A percentile compares a stretch with the other conserved stretches of the same genome.
Evolutionary conservation across 2,888 invertebrate genomes (phyloP).

Genomic region (Diogma glabrata): DNA sequence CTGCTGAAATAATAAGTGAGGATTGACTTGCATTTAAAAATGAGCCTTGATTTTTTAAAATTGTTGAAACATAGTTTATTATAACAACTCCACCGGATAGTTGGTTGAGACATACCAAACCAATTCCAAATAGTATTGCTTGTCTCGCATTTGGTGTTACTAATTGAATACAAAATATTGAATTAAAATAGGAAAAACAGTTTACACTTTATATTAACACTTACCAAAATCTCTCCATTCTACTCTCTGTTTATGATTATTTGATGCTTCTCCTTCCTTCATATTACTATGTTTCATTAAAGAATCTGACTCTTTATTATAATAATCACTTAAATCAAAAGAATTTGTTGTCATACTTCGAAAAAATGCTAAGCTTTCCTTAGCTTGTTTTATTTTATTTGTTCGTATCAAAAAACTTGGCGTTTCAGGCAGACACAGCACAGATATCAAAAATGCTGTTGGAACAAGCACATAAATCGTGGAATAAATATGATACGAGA

Average conservation of each 20-base stretch:
- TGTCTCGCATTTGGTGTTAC: neutral
- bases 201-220: too few species aligned
- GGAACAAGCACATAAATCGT: too few species aligned
- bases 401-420: too few species aligned
- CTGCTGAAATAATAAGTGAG: conserved; percentile 30
- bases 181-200: too few species aligned
- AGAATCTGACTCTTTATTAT: neutral
- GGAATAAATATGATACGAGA: too few species aligned
- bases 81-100: conserved; percentile 32
- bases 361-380: conserved; percentile 11
- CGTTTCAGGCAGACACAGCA: too few species aligned
- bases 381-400: conserved; percentile 10
- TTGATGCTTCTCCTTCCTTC: neutral
- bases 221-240: neutral
- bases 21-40: conserved; percentile 27
- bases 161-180: neutral
- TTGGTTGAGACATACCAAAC: conserved; percentile 29
- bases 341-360: neutral
- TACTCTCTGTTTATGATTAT: too few species aligned
- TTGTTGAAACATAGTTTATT: conserved; percentile 32
- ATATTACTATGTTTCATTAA: neutral
- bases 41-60: conserved; percentile 31
- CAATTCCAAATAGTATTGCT: conserved; percentile 28
- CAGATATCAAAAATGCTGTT: too few species aligned
- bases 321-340: neutral